Evolutionary conservation across 2,797 vertebrate genomes (phyloP), one percentile per base, ranked within the genome.

Genomic region (Podarcis lilfordi): DNA sequence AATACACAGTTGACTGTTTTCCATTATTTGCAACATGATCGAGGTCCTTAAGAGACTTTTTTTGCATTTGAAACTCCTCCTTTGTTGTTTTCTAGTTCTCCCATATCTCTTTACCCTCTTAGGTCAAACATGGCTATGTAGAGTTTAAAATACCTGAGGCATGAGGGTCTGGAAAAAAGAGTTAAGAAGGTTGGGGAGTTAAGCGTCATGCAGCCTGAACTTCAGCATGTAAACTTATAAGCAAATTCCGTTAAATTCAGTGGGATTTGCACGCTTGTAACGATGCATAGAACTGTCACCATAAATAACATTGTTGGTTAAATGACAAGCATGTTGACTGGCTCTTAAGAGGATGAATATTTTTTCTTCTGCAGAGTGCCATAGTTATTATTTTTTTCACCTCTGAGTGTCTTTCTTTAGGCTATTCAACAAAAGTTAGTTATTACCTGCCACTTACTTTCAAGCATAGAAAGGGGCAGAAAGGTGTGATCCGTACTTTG

Each of bases 401-500:
- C 23, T 35, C 45, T 50, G 83, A 59, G 68, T 88, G 40, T 43
- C 7, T 91, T 8, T 78, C n/a, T 1, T 74, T 43, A 50, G 11
- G 74, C 85, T 1, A 0, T 2, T 45, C 45, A 80, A 37, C 55
- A 71, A 74, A 35, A 45, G 8, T 15, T 25, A 86, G 84, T 86
- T 80, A 37, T 69, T 91, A 72, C 8, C 15, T 40, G 4, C 71
- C 59, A 2, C 15, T 83, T 76, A 79, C 75, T 64, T 59, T 10
- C 29, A 1, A n/a, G 59, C 17, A 74, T 76, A 13, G 40, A 45
- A 69, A 89, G 50, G 55, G 1, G 15, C 45, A 80, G 86, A 84
- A 43, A 74, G 15, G 61, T 45, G 64, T 87, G 91, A 23, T 59
- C 37, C 81, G 40, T 91, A 9, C n/a, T 71, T 95, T 85, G 72